Evolutionary conservation across 2,888 invertebrate species (phyloP), one percentile per base, ranked within the genome.

Genomic region (Troglohyphantes excavatus): DNA sequence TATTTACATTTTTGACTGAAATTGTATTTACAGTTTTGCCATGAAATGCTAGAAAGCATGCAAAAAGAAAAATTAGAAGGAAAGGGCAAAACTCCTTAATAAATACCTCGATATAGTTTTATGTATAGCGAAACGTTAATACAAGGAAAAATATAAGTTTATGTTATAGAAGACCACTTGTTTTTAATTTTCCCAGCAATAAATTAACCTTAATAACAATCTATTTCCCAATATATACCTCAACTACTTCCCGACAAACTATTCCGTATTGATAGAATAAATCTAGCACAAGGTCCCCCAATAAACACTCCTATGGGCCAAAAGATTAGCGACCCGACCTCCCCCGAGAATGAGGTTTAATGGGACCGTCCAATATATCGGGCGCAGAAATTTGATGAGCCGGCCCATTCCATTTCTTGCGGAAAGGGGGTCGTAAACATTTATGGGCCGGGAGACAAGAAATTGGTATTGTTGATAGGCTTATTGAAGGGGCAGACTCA

Each of bases 361-460:
- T 78, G 61, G 85, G 68, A 43, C 23, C 53, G 76, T 59, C 53
- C 68, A 76, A 78, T 68, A 53, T 53, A 78, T 53, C 21, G 76
- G 59, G 67, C 13, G 68, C 21, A 59, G 85, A 76, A 85, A 76
- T 85, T 78, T 78, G 85, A 85, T 76, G 72, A 68, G 75, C 11
- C 33, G 7, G 29, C n/a, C 19, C 83, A 59, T 29, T 33, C 68
- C 70, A 13, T 13, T 81, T 53, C 21, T 70, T 53, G 21, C 21
- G 7, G 59, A 21, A 39, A 29, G 33, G 68, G 67, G 73, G 68
- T 85, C 76, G 76, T 78, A 78, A 85, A 85, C 85, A 85, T 85
- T 85, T 85, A 85, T 76, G 85, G 85, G 68, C 67, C 68, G 13
- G 46, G 33, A 61, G 85, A 76, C 85, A 85, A 75, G 68, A 76